phyloP scores from a whole-genome alignment of 1,140 invertebrate genomes.

The Drosophila willistoni region DNA sequence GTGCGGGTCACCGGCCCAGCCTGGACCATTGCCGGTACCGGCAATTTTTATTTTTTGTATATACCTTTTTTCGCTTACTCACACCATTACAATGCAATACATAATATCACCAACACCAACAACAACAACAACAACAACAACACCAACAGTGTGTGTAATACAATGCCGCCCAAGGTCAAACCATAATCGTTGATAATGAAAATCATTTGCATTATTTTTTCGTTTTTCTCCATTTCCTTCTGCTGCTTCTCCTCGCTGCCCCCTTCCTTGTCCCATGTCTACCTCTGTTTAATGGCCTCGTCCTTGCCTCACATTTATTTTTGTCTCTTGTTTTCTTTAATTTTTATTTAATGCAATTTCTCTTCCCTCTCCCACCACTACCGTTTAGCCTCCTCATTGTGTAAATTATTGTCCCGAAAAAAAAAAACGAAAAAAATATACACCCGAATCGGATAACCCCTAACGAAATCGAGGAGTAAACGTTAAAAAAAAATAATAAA shows the following conservation, averaged over 20 bases:
- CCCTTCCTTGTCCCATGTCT: neutral
- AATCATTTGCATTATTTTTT: slow-evolving; percentile 65
- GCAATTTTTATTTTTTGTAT: slow-evolving; percentile 45
- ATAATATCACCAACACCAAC: slow-evolving; percentile 51
- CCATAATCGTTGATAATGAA: slow-evolving; percentile 82
- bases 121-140: slow-evolving; percentile 21
- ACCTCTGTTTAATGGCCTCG: slow-evolving; percentile 45
- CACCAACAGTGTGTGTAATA: slow-evolving; percentile 47
- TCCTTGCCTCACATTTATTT: slow-evolving; percentile 59
- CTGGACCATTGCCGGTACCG: slow-evolving; percentile 43
- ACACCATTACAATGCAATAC: slow-evolving; percentile 65
- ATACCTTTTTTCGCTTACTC: slow-evolving; percentile 49
- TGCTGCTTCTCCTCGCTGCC: neutral
- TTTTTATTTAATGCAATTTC: slow-evolving; percentile 76
- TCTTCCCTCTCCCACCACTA: neutral
- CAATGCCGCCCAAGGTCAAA: slow-evolving; percentile 79
- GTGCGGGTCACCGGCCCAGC: slow-evolving; percentile 42
- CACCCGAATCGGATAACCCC: slow-evolving; percentile 10
- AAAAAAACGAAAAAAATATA: slow-evolving; percentile 37
- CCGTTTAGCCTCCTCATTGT: slow-evolving; percentile 47
- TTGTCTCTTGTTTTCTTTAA: slow-evolving; percentile 79
- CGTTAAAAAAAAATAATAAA: slow-evolving; percentile 10
- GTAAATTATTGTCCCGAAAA: slow-evolving; percentile 70
- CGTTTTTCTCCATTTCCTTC: neutral
- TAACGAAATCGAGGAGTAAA: slow-evolving; percentile 27